A percentile compares a stretch with the other conserved stretches of the same genome.
These are phyloP conservation scores for Stegana nigrithorax DNA, from an alignment of 2,888 invertebrate genomes.

Conservation along the genomic window DNA sequence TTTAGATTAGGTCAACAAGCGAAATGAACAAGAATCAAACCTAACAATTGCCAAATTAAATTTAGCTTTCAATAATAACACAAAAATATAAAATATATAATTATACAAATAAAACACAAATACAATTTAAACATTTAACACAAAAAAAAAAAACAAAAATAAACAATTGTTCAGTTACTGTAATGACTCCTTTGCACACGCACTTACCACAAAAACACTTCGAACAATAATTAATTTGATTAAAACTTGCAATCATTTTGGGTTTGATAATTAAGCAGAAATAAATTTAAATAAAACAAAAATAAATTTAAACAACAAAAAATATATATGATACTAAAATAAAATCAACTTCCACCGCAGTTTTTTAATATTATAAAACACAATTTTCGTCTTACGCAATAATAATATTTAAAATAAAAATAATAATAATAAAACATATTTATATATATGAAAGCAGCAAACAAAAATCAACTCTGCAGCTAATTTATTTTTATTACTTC, in stretches of 20 bases:
- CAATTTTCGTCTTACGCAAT: slow-evolving; percentile 56
- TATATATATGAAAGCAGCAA: slow-evolving; percentile 40
- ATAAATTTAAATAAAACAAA: slow-evolving; percentile 33
- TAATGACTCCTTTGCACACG: not conserved
- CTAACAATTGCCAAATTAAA: slow-evolving; percentile 69
- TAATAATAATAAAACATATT: slow-evolving; percentile 19
- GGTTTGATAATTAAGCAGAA: slow-evolving; percentile 51
- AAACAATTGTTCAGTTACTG: not conserved
- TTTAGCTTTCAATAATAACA: slow-evolving; percentile 55
- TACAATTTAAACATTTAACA: not conserved
- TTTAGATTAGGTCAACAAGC: slow-evolving; percentile 2
- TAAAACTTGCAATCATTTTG: slow-evolving; percentile 34
- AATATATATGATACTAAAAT: slow-evolving; percentile 30
- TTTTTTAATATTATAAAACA: slow-evolving; percentile 51
- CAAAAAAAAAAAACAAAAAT: slow-evolving; percentile 8
- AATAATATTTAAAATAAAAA: slow-evolving; percentile 38
- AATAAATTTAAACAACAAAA: slow-evolving; percentile 38
- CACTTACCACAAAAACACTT: not conserved
- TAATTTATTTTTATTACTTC: slow-evolving; percentile 23
- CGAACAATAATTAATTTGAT: not conserved
- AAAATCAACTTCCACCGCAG: slow-evolving; percentile 60
- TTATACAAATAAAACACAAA: not conserved
- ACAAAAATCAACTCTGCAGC: slow-evolving; percentile 57
- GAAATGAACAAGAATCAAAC: slow-evolving; percentile 52
- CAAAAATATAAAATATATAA: not conserved